Evolutionary conservation across 1,140 invertebrate genomes (phyloP).

Genomic region (Eubasilissa regina): DNA sequence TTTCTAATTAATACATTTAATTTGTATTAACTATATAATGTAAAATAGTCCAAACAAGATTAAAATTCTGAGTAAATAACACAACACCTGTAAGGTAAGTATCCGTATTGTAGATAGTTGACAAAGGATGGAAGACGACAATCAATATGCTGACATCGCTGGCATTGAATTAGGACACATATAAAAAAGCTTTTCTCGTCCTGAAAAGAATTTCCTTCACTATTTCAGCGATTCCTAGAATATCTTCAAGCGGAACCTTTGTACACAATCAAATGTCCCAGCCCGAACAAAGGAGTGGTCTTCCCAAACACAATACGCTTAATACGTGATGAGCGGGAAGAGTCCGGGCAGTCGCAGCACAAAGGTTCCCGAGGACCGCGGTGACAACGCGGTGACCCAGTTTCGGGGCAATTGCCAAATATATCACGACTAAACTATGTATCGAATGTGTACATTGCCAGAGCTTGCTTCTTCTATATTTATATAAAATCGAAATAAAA

Average conservation of each 20-base stretch:
- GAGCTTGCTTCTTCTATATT: background rate
- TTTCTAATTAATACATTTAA: too few relatives aligned
- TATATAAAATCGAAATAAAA: background rate
- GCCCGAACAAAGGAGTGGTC: slow-evolving; percentile 11
- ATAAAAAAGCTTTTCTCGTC: background rate
- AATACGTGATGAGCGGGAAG: slow-evolving; percentile 41
- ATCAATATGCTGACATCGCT: background rate
- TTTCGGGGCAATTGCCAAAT: slow-evolving; percentile 45
- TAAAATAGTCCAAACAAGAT: too few relatives aligned
- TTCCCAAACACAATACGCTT: slow-evolving; percentile 29
- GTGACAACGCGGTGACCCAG: slow-evolving; percentile 49
- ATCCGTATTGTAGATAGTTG: background rate
- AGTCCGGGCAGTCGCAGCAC: slow-evolving; percentile 13
- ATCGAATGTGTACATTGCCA: slow-evolving; percentile 43
- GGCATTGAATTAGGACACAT: slow-evolving; percentile 3
- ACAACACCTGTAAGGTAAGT: too few relatives aligned
- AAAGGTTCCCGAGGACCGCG: slow-evolving; percentile 29
- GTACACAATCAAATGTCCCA: slow-evolving; percentile 29
- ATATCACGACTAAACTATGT: slow-evolving; percentile 48
- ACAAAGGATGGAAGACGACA: background rate
- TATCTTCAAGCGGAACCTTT: slow-evolving; percentile 22
- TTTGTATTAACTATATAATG: too few relatives aligned
- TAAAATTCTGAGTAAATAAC: too few relatives aligned
- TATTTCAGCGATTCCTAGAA: background rate
- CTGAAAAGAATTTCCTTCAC: background rate